These are phyloP conservation scores for Esox lucius DNA, from an alignment of 2,797 vertebrate species.

Conservation along the genomic window DNA sequence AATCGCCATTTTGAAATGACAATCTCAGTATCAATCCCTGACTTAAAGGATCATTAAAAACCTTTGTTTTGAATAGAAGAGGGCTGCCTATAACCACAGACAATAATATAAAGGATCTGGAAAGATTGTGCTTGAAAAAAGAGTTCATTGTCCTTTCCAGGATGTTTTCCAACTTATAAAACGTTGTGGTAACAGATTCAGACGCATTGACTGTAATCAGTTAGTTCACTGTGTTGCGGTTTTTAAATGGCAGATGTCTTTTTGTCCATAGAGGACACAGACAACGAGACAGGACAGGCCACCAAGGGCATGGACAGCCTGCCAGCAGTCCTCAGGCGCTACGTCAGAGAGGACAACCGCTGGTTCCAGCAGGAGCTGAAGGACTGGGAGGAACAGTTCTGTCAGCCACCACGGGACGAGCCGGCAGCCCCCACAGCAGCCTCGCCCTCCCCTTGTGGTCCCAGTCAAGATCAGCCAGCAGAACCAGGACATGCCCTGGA, in stretches of 20 bases:
- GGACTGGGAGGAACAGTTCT: conserved; percentile 92
- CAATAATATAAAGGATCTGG: no score
- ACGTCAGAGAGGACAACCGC: conserved; percentile 89
- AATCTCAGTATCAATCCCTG: no score
- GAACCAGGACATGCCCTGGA: conserved; percentile 32
- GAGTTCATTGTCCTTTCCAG: no score
- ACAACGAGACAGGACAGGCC: conserved; percentile 75
- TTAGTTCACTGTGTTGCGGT: not conserved
- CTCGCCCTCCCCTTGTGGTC: conserved; percentile 27
- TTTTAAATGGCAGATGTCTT: not conserved
- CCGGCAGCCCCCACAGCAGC: conserved; percentile 46
- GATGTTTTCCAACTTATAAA: no score
- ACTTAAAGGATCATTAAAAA: no score
- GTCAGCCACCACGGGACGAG: conserved; percentile 81
- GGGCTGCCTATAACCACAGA: no score
- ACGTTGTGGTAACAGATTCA: not conserved
- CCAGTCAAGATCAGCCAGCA: conserved; percentile 21
- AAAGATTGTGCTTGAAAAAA: no score
- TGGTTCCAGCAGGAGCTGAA: conserved; percentile 89
- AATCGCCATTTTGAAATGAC: no score
- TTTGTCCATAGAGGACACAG: conserved; percentile 66
- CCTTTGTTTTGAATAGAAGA: no score
- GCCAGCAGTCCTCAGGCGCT: conserved; percentile 78
- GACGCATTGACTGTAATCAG: not conserved
- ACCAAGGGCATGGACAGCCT: conserved; percentile 81